A percentile compares a stretch with the other conserved stretches of the same genome.
These are phyloP conservation scores for Meiosimyza decipiens DNA, from an alignment of 2,888 invertebrate species.

Conservation along the genomic window DNA sequence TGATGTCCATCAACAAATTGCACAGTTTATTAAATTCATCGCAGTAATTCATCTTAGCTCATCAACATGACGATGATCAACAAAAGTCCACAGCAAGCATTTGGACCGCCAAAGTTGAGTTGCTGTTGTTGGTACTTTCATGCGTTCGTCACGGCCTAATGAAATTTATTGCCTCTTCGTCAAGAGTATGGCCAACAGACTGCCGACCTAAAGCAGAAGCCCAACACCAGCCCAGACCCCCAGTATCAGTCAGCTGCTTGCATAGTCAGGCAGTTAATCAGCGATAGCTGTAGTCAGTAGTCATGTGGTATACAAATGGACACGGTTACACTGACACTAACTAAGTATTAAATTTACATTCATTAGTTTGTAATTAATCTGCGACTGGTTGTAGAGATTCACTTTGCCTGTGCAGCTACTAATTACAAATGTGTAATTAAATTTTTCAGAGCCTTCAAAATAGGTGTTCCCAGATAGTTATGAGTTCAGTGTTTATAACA, in stretches of 20 bases:
- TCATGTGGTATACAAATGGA: too few species aligned
- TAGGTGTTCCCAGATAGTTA: background rate
- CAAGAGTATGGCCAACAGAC: background rate
- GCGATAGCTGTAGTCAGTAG: background rate
- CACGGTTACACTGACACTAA: conserved; percentile 37
- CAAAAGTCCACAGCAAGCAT: background rate
- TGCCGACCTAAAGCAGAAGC: background rate
- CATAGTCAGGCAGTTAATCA: conserved; percentile 14
- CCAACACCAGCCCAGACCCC: background rate
- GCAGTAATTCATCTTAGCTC: conserved; percentile 47
- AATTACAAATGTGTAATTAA: conserved; percentile 63
- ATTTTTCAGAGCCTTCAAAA: conserved; percentile 37
- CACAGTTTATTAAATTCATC: conserved; percentile 51
- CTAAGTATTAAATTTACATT: conserved; percentile 61
- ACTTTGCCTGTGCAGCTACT: conserved; percentile 44
- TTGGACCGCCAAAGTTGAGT: conserved; percentile 40
- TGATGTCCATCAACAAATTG: conserved; percentile 41
- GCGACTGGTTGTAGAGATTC: conserved; percentile 34
- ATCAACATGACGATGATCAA: conserved; percentile 38
- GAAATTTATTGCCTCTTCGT: conserved; percentile 41
- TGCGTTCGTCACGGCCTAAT: conserved; percentile 36
- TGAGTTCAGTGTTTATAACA: too few species aligned
- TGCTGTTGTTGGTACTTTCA: background rate
- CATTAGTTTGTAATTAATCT: conserved; percentile 63
- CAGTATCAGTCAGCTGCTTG: background rate